Base-by-base conservation (phyloP, 2,888 invertebrate species). In the Adineta ricciae region DNA sequence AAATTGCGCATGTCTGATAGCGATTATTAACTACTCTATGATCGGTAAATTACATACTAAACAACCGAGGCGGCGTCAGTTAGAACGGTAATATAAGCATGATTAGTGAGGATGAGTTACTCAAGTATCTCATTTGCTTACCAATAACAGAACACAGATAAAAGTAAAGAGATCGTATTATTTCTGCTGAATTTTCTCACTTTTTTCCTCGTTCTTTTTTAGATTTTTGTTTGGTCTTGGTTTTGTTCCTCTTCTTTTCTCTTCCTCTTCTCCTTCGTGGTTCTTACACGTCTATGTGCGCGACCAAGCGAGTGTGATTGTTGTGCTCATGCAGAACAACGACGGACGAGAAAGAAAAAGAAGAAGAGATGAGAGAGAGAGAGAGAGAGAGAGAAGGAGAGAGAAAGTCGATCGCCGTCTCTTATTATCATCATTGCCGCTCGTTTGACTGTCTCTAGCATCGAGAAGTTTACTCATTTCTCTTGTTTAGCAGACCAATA, bases 271-370 rank as follows among this genome's bases (percentile, higher is more conserved):
- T 64, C 5, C 64, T 16, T 32, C 64, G 32, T 19, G 27, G n/a
- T 64, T 19, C 27, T 64, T 64, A 19, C 32, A 16, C 32, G 19
- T 64, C 64, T 64, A 64, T 32, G 64, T 64, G 64, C 9, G 64
- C 64, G 32, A 36, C 64, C 64, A 64, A 64, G 64, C 64, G 64
- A 64, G 64, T 14, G 64, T 64, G 64, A 64, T 64, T 64, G 64
- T 64, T 64, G 64, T 64, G 64, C 32, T 64, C 64, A 64, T 32
- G 64, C 64, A 32, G 16, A 27, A 64, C 32, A 64, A 64, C 16
- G 32, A 64, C 64, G 32, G 32, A 27, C 32, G 19, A 64, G 64
- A 64, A 36, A 64, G 32, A 64, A 27, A 64, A 16, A 32, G 64
- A 64, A 19, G 64, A 64, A 27, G 64, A 64, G 64, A 64, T 27